Evolutionary conservation across 1,140 invertebrate species (phyloP), one percentile per base, ranked within the genome.

Genomic region (Harlomillsia oculata): DNA sequence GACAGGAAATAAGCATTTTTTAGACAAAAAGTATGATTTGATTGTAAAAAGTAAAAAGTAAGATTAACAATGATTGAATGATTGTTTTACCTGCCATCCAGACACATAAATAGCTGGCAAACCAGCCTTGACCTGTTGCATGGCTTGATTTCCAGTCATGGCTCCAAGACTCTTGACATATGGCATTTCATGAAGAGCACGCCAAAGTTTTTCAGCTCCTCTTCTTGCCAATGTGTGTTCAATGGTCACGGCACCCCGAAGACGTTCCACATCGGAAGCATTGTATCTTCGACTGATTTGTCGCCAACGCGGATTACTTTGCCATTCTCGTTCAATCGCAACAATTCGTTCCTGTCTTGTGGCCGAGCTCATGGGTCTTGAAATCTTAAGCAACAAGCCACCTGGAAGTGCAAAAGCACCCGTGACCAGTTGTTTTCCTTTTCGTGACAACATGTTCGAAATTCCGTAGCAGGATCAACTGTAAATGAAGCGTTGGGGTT

Each of bases 11-110:
- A 36, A 9, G 9, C 9, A 9, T 36, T 36, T 36, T 36, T 9
- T n/a, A 11, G 9, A 36, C 49, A 51, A 37, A 4, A 25, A 25
- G 5, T 36, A 30, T 20, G 49, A 51, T n/a, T 30, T 57, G 53
- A 72, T 71, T 5, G 63, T 67, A 56, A 23, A 71, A 71, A 40
- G 70, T 71, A 8, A n/a, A n/a, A n/a, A n/a, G n/a, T n/a, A n/a
- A n/a, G n/a, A n/a, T n/a, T n/a, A n/a, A n/a, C n/a, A n/a, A n/a
- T n/a, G n/a, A n/a, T n/a, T n/a, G n/a, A n/a, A n/a, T n/a, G n/a
- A n/a, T n/a, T n/a, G n/a, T n/a, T n/a, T n/a, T n/a, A 73, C 72
- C 66, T 72, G 71, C 71, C 71, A 72, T 23, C 71, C 70, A 14
- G 72, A 74, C 3, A 73, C 54, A 41, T 72, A 74, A 41, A 72